phyloP scores from a whole-genome alignment of 1,140 invertebrate genomes.

The Rhopalosiphum padi region DNA sequence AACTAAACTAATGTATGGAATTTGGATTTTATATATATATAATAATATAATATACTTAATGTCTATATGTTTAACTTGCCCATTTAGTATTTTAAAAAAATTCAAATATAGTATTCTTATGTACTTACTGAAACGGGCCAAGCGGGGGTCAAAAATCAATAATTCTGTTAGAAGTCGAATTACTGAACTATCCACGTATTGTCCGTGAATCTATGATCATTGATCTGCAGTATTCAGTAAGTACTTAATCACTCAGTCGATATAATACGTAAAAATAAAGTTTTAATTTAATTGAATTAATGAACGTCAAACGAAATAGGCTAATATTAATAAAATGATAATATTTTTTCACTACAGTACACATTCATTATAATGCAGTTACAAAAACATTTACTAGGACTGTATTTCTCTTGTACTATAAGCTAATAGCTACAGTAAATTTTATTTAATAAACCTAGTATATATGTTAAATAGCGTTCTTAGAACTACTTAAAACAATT shows the following conservation, averaged over 20 bases:
- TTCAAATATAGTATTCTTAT: not conserved
- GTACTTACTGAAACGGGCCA: not conserved
- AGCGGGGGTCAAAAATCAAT: not conserved
- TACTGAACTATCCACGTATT: not conserved
- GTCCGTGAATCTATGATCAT: not conserved
- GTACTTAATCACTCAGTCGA: not conserved
- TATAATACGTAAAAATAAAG: not conserved
- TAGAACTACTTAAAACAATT: too few relatives aligned
- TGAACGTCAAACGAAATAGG: too few relatives aligned
- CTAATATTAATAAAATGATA: not conserved
- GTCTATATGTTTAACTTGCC: not conserved
- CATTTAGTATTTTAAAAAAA: not conserved
- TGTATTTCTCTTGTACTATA: not conserved
- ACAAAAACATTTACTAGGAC: not conserved
- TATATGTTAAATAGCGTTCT: too few relatives aligned
- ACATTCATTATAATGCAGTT: not conserved
- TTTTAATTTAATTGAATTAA: not conserved
- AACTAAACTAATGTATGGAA: not conserved
- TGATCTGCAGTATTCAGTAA: not conserved
- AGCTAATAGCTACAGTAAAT: not conserved
- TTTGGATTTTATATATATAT: too few relatives aligned
- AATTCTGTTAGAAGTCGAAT: not conserved
- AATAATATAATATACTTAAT: not conserved
- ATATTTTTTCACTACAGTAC: too few relatives aligned
- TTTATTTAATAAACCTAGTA: not conserved